Percentiles rank a stretch among this genome's conserved stretches.
These are phyloP conservation scores for Syngnathus typhle DNA, from an alignment of 2,113 vertebrate genomes.

Conservation along the genomic window DNA sequence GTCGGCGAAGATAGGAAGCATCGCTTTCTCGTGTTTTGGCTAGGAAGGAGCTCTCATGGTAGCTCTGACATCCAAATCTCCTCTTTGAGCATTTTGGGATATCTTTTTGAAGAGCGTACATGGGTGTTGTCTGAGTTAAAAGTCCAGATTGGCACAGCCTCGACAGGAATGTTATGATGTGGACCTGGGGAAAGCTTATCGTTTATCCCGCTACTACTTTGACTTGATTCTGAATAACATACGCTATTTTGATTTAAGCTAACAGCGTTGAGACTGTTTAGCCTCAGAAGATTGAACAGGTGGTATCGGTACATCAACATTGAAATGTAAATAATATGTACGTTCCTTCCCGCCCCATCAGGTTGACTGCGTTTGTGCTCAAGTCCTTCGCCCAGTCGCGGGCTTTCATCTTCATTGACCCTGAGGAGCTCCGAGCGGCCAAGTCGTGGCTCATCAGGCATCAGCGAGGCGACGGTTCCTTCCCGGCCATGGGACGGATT, in stretches of 20 bases:
- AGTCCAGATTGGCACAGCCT: not conserved
- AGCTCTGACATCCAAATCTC: not conserved
- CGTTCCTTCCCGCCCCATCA: constrained; percentile 34
- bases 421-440: constrained; percentile 78
- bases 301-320: not conserved
- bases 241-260: not conserved
- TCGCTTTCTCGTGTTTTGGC: constrained; percentile 4
- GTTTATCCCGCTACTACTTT: not conserved
- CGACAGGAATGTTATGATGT: constrained; percentile 2
- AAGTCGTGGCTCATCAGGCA: constrained; percentile 87
- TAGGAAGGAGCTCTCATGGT: constrained; percentile 1
- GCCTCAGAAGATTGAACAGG: not conserved
- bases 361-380: constrained; percentile 91
- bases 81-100: not conserved
- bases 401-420: constrained; percentile 91
- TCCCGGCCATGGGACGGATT: constrained; percentile 85
- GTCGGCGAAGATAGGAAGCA: not conserved
- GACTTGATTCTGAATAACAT: not conserved
- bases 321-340: not conserved
- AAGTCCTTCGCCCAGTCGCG: constrained; percentile 91
- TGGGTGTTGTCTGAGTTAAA: constrained; percentile 5
- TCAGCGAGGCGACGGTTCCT: constrained; percentile 83
- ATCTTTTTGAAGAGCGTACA: not conserved
- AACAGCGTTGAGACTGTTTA: not conserved
- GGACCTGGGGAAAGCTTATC: not conserved